phyloP scores from a whole-genome alignment of 2,888 invertebrate genomes.

The Meiosimyza decipiens region DNA sequence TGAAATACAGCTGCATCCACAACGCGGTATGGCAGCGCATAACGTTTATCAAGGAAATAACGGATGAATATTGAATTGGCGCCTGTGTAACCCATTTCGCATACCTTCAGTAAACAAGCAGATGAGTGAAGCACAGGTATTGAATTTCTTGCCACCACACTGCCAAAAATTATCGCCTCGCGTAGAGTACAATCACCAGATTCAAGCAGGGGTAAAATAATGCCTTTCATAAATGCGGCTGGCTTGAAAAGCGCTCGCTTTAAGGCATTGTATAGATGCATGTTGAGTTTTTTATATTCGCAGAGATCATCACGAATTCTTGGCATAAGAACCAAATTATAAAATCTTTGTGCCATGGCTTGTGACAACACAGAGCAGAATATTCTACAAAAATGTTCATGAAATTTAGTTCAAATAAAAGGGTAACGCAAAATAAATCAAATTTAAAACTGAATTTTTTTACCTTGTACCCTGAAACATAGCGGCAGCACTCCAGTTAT shows the following conservation, averaged over 20 bases:
- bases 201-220: slow-evolving; percentile 79
- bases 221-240: slow-evolving; percentile 97
- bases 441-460: neutral
- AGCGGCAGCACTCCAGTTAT: slow-evolving; percentile 97
- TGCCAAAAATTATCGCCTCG: slow-evolving; percentile 95
- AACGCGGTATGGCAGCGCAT: slow-evolving; percentile 94
- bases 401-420: neutral
- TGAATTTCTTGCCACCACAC: slow-evolving; percentile 89
- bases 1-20: slow-evolving; percentile 95
- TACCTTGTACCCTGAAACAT: slow-evolving; percentile 81
- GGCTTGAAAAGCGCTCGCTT: slow-evolving; percentile 95
- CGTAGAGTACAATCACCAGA: slow-evolving; percentile 93
- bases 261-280: slow-evolving; percentile 94
- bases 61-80: slow-evolving; percentile 95
- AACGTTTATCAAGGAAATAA: slow-evolving; percentile 96
- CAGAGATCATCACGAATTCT: slow-evolving; percentile 93
- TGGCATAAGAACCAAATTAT: slow-evolving; percentile 91
- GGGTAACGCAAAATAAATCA: neutral
- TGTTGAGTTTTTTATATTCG: slow-evolving; percentile 95
- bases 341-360: slow-evolving; percentile 96
- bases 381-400: slow-evolving; percentile 71
- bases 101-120: slow-evolving; percentile 93
- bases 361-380: slow-evolving; percentile 98
- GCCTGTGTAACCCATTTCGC: slow-evolving; percentile 97
- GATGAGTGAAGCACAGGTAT: slow-evolving; percentile 96